Base-by-base conservation (phyloP, 2,797 vertebrate species). In the Siniperca scherzeri region DNA sequence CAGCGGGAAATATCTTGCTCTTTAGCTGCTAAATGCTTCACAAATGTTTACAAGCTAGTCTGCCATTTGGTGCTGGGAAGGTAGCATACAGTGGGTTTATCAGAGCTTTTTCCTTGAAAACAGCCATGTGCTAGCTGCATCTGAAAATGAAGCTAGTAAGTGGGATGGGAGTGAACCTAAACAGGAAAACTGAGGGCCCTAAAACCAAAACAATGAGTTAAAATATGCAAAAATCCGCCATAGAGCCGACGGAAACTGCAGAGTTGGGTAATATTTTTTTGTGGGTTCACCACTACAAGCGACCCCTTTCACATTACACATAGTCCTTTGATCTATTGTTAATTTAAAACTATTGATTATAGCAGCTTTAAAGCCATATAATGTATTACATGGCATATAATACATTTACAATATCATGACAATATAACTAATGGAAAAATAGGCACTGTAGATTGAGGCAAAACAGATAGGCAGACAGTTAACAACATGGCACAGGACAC, bases 351-450 rank as follows among this genome's bases (percentile, higher is more conserved):
- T 33, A 22, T 27, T 67, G 60, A 80, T 62, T 38, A 13, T 6
- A n/a, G 73, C 25, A 50, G 52, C 38, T 71, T 52, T 33, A 59
- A 69, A 82, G 70, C n/a, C 4, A 46, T 19, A 14, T 21, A 12
- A 50, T 22, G 33, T 16, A 27, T 13, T 11, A 2, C 19, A 42
- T 38, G 9, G 5, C 4, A 48, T 52, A 17, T 36, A 7, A 64
- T 42, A 50, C 11, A 53, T 65, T 30, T 11, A 12, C 40, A 66
- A 19, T 9, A 62, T 33, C n/a, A 36, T 50, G 1, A 38, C 12
- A 40, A 21, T 40, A 38, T 33, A 67, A n/a, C 27, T 2, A 11
- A 53, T 33, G 16, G 36, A 42, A 50, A 61, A 69, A 62, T 38
- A 30, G 30, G 27, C 21, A 12, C 22, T 38, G 44, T n/a, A 57